phyloP scores from a whole-genome alignment of 2,797 vertebrate species.

The Pogoniulus pusillus region DNA sequence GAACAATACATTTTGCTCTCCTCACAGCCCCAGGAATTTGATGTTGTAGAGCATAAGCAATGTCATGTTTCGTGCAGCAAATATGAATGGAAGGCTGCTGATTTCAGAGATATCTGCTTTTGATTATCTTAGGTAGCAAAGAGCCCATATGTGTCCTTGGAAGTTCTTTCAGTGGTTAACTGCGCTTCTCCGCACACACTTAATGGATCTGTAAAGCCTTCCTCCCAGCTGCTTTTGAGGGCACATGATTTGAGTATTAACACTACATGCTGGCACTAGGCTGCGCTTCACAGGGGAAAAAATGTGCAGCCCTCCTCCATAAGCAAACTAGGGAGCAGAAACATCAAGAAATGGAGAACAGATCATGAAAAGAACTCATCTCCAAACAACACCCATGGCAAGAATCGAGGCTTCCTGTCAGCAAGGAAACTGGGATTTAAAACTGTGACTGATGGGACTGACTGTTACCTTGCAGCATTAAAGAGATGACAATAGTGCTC shows the following conservation, averaged over 20 bases:
- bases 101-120: background rate
- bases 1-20: background rate
- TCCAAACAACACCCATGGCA: background rate
- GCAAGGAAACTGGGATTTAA: background rate
- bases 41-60: background rate
- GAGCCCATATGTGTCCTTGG: background rate
- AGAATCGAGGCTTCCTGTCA: background rate
- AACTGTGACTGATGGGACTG: background rate
- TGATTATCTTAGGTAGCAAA: background rate
- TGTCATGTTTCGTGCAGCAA: background rate
- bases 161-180: background rate
- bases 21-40: background rate
- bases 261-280: background rate
- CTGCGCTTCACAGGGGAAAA: background rate
- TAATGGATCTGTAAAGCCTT: background rate
- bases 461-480: background rate
- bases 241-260: background rate
- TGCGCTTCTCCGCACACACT: background rate
- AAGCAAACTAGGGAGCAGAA: conserved; percentile 7
- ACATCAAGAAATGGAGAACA: background rate
- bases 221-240: background rate
- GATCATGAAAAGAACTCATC: background rate
- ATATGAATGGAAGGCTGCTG: background rate
- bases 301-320: background rate
- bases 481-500: background rate